Evolutionary conservation across 2,797 vertebrate species (phyloP), one percentile per base, ranked within the genome.

Genomic region (Gouania willdenowi): DNA sequence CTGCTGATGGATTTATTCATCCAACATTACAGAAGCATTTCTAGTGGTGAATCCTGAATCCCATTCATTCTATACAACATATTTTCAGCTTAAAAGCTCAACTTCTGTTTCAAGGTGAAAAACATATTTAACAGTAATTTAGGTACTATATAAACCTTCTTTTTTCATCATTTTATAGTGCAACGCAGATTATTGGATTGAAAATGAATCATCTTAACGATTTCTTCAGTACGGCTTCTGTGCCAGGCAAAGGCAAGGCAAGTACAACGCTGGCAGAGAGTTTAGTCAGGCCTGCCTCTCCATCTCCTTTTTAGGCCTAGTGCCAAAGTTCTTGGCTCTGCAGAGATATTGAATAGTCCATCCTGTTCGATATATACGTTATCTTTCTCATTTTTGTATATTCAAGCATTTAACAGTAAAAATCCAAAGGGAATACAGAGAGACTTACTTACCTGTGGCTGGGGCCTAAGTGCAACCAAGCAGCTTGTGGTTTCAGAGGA

Each of bases 181-280:
- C 60, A 40, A 51, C 40, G 54, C 54, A 73, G 67, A 65, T 76
- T 74, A 80, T 73, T 75, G 70, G 63, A 77, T 67, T 41, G 66
- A 65, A 68, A 66, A 80, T 84, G 47, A 84, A 82, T 86, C 75
- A 79, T 71, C 75, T 77, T 79, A 75, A 81, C 56, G 45, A 69
- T 72, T 71, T 60, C 67, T 80, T 79, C 79, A 81, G 83, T 78
- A 81, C 81, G 75, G 62, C 63, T 71, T 72, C 71, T 74, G 74
- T 75, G 74, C 74, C 71, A 75, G 77, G 42, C 74, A 66, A n/a
- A n/a, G n/a, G n/a, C n/a, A n/a, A n/a, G n/a, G n/a, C n/a, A n/a
- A n/a, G 81, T 77, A 62, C 58, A 71, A 32, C 62, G 53, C 71
- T 83, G 77, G 75, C 74, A 56, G 54, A 45, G 47, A 1, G 6